Percentiles rank a stretch among this genome's conserved stretches.
Evolutionary conservation across 2,113 vertebrate genomes (phyloP).

Genomic region (Tragelaphus buxtoni): DNA sequence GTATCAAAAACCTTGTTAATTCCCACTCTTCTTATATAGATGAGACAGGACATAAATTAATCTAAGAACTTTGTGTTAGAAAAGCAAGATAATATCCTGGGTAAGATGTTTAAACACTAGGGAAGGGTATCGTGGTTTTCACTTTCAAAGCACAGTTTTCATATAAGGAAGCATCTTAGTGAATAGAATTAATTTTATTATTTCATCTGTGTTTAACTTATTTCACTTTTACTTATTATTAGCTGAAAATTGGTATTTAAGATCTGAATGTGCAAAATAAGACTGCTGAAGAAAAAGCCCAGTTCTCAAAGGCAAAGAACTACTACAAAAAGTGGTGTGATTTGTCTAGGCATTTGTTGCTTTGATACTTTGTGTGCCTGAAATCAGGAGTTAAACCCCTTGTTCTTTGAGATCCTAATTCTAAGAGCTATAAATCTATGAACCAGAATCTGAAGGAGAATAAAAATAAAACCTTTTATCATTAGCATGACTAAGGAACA

Average conservation of each 20-base stretch:
- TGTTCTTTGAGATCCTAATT: neutral
- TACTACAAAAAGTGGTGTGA: neutral
- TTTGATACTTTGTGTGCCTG: neutral
- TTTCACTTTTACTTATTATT: neutral
- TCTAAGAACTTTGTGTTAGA: neutral
- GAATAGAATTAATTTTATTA: neutral
- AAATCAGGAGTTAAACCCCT: neutral
- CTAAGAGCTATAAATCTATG: neutral
- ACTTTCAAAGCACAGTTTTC: neutral
- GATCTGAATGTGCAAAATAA: neutral
- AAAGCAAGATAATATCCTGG: neutral
- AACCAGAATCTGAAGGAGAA: neutral
- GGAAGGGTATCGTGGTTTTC: neutral
- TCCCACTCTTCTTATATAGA: neutral
- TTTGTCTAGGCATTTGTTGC: neutral
- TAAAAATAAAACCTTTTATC: constrained; percentile 12
- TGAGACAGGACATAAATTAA: constrained; percentile 9
- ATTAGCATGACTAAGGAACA: constrained; percentile 1
- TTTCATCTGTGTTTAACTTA: constrained; percentile 11
- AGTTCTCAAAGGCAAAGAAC: neutral
- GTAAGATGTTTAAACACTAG: neutral
- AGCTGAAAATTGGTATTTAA: neutral
- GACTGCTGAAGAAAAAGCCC: neutral
- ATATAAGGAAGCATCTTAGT: neutral
- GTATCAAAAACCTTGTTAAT: neutral